Evolutionary conservation across 1,140 invertebrate genomes (phyloP), one percentile per base, ranked within the genome.

Genomic region (Zaprionus kolodkinae): DNA sequence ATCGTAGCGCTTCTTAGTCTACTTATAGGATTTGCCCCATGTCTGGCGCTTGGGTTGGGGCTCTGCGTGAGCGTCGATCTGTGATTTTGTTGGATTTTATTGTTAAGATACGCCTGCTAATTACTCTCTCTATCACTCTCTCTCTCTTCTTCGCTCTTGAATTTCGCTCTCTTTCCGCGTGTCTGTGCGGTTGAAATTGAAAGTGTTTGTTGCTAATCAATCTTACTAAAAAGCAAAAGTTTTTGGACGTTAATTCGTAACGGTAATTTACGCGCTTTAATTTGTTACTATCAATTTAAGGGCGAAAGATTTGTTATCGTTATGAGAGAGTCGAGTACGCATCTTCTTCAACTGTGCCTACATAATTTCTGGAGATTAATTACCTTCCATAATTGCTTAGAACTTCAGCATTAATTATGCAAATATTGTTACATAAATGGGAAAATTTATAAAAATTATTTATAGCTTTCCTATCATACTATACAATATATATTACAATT

Each of bases 1-100:
- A 89, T 89, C 85, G 72, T 65, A 73, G 64, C 68, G 81, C 84
- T 89, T 89, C 84, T 88, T 89, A 88, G 85, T 85, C 84, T 88
- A 88, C 84, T 88, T 88, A 88, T 88, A 85, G 64, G 71, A 60
- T 72, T 9, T 40, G 27, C 40, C 33, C 6, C 35, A 30, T 30
- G 27, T 17, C 38, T 21, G 21, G 57, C 4, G 25, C 50, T 13
- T 25, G 50, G 17, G 1, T 27, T 10, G 25, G 21, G 25, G 21
- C 17, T 54, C 17, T 54, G 21, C 33, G 48, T 38, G 21, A 5
- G 50, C 48, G 27, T 30, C 43, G 36, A 65, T 65, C 63, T 65
- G 12, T 35, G 54, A 11, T 4, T 21, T 52, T 87, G 84, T 86
- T 86, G 55, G 38, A 54, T 54, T 83, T 83, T 87, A 62, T 73